Conservation (phyloP, 92 coral and sea anemone species). For the Porites divaricata region DNA sequence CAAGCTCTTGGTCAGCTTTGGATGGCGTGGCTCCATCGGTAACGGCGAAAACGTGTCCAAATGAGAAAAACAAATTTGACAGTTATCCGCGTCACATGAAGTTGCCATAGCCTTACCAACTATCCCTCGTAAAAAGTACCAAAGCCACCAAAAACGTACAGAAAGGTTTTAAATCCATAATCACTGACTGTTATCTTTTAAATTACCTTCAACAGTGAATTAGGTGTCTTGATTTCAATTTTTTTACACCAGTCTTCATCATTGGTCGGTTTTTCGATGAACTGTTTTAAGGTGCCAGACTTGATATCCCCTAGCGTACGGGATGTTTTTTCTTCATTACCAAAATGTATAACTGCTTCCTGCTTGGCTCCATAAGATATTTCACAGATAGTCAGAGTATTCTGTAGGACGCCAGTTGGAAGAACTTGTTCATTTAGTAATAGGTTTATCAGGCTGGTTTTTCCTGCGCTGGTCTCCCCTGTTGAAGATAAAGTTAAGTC, state of each 20-base stretch:
- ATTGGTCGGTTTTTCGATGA: background rate
- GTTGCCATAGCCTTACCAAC: too few species aligned
- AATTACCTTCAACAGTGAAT: background rate
- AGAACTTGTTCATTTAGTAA: background rate
- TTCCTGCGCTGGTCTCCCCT: slow-evolving; percentile 30
- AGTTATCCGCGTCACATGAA: too few species aligned
- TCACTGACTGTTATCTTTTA: background rate
- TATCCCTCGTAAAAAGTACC: too few species aligned
- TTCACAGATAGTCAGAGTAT: slow-evolving; percentile 25
- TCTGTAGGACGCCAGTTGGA: background rate
- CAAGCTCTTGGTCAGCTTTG: too few species aligned
- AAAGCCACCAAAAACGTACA: too few species aligned
- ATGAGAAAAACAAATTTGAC: too few species aligned
- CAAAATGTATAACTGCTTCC: slow-evolving; percentile 22
- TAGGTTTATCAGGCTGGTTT: slow-evolving; percentile 24
- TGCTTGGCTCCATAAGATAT: background rate
- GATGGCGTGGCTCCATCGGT: too few species aligned
- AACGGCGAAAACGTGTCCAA: too few species aligned
- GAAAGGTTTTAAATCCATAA: too few species aligned
- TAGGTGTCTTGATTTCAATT: slow-evolving; percentile 19
- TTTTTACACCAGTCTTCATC: background rate
- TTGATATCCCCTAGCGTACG: too few species aligned
- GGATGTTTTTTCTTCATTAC: background rate
- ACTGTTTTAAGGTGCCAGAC: background rate
- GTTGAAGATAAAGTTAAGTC: background rate